Base-by-base conservation (phyloP, 2,113 vertebrate species). In the Corythornis cristatus region DNA sequence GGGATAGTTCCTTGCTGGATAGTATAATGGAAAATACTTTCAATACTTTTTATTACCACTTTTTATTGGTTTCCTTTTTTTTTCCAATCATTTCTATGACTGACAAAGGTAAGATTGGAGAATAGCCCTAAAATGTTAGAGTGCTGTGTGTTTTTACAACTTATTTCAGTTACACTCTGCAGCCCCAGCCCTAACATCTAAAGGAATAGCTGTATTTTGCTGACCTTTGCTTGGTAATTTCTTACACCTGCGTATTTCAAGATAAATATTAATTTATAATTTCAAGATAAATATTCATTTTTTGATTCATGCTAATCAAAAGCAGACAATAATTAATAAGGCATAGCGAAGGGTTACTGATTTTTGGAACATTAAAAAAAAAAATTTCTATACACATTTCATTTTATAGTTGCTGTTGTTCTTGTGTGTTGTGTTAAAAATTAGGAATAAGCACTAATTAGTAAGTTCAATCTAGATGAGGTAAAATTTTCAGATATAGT, bases 61-160 rank as follows among this genome's bases (percentile, higher is more conserved):
- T 92, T 87, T 88, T 81, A 80, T 62, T 67, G 83, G 73, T 82
- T 86, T 76, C 29, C 43, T 81, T 23, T 42, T 89, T 95, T 88
- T 90, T 67, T 4, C 37, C 29, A 82, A 66, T 15, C 75, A 51
- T 85, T 82, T 70, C 66, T 76, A 29, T 82, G 66, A 76, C 45
- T 70, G 50, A 87, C 25, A 92, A 73, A n/a, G 18, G 22, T 68
- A 93, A 25, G 28, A 42, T 37, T 72, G 64, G 29, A 93, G 81
- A 93, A 85, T 54, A 3, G 16, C 46, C 28, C 46, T 51, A 33
- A 85, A 88, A 68, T n/a, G 4, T 37, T 70, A 88, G 21, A 90
- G 21, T 43, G 45, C 15, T 57, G 12, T 65, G 21, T 15, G 15
- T 42, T 68, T 23, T n/a, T 57, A 58, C 0, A 1, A 75, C 50